These are phyloP conservation scores for Gila robusta DNA, from an alignment of 2,797 vertebrate genomes.

Conservation along the genomic window DNA sequence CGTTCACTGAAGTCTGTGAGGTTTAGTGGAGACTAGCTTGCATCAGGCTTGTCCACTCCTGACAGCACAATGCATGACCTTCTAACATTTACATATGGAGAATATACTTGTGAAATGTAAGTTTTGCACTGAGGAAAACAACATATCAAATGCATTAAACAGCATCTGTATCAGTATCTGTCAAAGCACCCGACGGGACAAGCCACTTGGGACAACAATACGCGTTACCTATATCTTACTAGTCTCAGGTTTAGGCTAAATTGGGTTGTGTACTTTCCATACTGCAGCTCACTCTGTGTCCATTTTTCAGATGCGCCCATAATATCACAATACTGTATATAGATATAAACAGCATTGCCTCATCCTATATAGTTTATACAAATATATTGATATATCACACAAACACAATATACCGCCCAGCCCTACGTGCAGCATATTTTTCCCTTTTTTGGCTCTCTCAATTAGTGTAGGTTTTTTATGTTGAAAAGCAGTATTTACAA, in stretches of 20 bases:
- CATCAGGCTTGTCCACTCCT: neutral
- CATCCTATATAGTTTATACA: neutral
- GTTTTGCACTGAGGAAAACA: neutral
- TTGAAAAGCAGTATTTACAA: conserved; percentile 67
- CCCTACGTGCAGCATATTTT: conserved; percentile 52
- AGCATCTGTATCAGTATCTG: too few species aligned
- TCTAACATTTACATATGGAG: neutral
- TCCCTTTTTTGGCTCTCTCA: conserved; percentile 69
- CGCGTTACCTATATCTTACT: neutral
- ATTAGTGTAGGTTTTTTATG: conserved; percentile 57
- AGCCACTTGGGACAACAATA: neutral
- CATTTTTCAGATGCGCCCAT: neutral
- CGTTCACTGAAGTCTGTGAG: neutral
- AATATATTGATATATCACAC: neutral
- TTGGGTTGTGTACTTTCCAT: too few species aligned
- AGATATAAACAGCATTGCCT: neutral
- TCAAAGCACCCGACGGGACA: too few species aligned
- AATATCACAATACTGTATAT: neutral
- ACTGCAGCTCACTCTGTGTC: too few species aligned
- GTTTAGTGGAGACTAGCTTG: neutral
- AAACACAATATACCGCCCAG: neutral
- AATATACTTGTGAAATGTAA: neutral
- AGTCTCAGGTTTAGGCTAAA: too few species aligned
- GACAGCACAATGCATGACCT: neutral
- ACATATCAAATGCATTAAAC: neutral